These are phyloP conservation scores for Hystrix brachyura DNA, from an alignment of 2,113 vertebrate species.

Conservation along the genomic window DNA sequence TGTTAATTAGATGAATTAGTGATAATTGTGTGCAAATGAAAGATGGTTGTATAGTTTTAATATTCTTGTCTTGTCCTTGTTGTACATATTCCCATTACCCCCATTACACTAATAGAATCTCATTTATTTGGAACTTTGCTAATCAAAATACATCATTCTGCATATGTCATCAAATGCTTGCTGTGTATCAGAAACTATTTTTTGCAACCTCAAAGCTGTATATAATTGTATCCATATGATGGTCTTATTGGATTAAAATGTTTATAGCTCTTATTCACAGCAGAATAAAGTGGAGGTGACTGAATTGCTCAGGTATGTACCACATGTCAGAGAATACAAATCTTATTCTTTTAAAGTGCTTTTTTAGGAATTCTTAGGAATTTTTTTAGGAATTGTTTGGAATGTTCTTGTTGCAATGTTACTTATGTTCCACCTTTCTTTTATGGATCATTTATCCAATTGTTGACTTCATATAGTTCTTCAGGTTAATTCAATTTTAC, in stretches of 20 bases:
- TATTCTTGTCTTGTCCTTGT: not conserved
- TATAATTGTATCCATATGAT: not conserved
- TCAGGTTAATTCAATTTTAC: not conserved
- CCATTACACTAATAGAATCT: not conserved
- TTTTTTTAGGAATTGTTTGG: not conserved
- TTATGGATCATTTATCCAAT: not conserved
- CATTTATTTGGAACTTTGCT: not conserved
- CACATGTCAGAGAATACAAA: not conserved
- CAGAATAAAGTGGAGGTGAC: not conserved
- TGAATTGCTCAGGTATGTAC: not conserved
- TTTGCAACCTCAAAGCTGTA: not conserved
- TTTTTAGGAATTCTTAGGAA: not conserved
- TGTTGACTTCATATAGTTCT: not conserved
- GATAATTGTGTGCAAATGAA: not conserved
- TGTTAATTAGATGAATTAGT: not conserved
- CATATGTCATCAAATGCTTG: not conserved
- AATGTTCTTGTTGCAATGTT: not conserved
- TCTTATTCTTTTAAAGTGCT: not conserved
- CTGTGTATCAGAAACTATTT: not conserved
- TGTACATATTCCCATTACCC: not conserved
- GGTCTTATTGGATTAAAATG: not conserved
- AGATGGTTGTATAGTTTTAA: not conserved
- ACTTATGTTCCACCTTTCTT: not conserved
- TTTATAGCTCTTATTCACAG: not conserved
- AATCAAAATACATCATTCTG: not conserved